phyloP scores from a whole-genome alignment of 2,113 vertebrate species.

The Microtus ochrogaster region DNA sequence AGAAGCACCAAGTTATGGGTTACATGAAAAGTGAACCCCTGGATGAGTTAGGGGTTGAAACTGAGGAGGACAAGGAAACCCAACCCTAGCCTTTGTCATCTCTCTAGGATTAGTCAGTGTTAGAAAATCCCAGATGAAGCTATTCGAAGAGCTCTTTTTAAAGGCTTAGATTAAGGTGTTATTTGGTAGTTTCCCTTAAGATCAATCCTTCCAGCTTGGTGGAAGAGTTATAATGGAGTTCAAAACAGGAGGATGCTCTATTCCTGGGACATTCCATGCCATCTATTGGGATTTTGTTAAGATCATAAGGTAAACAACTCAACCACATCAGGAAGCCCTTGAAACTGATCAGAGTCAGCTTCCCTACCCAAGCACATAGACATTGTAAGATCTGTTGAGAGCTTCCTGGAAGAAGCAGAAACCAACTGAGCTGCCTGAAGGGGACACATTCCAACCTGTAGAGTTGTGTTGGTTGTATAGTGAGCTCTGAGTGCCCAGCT shows the following conservation, averaged over 20 bases:
- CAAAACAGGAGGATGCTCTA: background rate
- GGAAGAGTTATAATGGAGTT: background rate
- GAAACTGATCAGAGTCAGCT: background rate
- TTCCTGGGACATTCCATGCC: no score
- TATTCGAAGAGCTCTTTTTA: slow-evolving; percentile 58
- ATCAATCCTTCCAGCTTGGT: background rate
- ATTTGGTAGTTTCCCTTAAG: background rate
- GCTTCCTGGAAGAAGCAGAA: background rate
- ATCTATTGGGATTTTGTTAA: background rate
- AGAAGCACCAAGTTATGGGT: background rate
- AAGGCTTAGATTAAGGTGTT: slow-evolving; percentile 28
- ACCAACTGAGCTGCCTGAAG: background rate
- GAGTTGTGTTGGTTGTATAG: background rate
- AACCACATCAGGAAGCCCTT: background rate
- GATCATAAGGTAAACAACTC: background rate
- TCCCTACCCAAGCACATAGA: background rate
- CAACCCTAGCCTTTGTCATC: no score
- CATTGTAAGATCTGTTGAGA: background rate
- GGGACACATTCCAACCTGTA: background rate
- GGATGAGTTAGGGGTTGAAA: background rate
- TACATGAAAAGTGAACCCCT: background rate
- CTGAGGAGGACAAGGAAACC: background rate
- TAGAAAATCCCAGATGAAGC: slow-evolving; percentile 64
- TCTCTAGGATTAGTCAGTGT: slow-evolving; percentile 32
- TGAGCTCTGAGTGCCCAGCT: background rate